phyloP scores from a whole-genome alignment of 2,797 vertebrate species.

The Gymnothorax javanicus region DNA sequence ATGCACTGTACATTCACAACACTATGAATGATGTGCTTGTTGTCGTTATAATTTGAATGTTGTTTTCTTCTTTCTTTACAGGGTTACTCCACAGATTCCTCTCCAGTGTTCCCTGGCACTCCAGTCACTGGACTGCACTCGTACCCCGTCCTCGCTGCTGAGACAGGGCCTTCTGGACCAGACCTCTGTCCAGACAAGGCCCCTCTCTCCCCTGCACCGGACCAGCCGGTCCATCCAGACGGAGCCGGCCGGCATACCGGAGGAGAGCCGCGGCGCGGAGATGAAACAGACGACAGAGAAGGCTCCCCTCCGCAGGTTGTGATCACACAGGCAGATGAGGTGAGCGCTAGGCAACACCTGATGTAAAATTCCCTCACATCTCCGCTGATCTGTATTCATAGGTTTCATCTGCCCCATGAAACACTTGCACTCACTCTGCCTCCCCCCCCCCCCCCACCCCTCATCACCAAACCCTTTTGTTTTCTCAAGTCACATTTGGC shows the following conservation, averaged over 20 bases:
- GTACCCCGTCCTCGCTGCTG: conserved; percentile 44
- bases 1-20: no score
- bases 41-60: neutral
- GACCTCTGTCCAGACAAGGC: conserved; percentile 32
- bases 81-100: neutral
- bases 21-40: neutral
- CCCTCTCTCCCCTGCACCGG: conserved; percentile 41
- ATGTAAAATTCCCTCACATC: conserved; percentile 82
- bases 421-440: conserved; percentile 59
- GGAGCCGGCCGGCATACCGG: conserved; percentile 46
- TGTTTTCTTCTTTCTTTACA: neutral
- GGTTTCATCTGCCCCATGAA: conserved; percentile 70
- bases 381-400: conserved; percentile 79
- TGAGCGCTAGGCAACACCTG: conserved; percentile 82
- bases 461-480: conserved; percentile 60
- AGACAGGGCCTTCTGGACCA: conserved; percentile 35
- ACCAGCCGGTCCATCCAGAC: conserved; percentile 61
- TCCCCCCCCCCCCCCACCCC: conserved; percentile 64
- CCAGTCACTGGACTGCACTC: neutral
- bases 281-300: conserved; percentile 69
- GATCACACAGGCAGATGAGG: conserved; percentile 76
- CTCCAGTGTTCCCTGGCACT: conserved; percentile 38
- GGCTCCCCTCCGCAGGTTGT: conserved; percentile 56
- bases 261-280: conserved; percentile 40
- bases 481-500: conserved; percentile 57